Conservation (phyloP, 2,888 invertebrate genomes). For the Dioctria linearis region DNA sequence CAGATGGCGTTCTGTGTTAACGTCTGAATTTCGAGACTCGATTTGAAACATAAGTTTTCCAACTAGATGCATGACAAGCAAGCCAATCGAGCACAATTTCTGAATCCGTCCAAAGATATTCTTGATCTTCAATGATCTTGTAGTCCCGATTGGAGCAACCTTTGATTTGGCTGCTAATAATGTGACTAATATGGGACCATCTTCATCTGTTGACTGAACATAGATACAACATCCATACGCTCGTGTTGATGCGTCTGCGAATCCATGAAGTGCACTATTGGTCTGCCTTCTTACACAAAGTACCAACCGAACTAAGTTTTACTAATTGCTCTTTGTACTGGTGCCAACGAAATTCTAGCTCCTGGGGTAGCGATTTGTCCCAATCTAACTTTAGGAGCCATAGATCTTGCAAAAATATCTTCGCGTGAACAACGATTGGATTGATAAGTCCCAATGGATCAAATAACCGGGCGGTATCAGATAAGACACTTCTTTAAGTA, state of each 20-base stretch:
- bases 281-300: no score
- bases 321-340: not conserved
- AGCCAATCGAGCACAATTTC: no score
- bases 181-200: no score
- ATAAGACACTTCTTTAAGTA: not conserved
- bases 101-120: not conserved
- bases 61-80: not conserved
- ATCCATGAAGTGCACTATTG: no score
- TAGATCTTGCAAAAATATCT: constrained; percentile 13
- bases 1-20: no score
- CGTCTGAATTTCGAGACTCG: constrained; percentile 57
- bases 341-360: not conserved
- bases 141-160: not conserved
- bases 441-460: constrained; percentile 29
- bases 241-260: no score
- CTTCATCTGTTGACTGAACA: not conserved
- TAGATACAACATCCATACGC: no score
- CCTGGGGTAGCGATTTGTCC: constrained; percentile 8
- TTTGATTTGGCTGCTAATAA: constrained; percentile 8
- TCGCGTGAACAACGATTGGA: no score
- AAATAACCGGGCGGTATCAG: constrained; percentile 15
- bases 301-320: not conserved
- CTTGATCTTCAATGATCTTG: not conserved
- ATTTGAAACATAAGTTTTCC: constrained; percentile 53
- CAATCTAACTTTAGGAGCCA: constrained; percentile 10